A percentile compares a stretch with the other conserved stretches of the same genome.
phyloP scores from a whole-genome alignment of 2,113 vertebrate genomes.

The Pluvialis apricaria region DNA sequence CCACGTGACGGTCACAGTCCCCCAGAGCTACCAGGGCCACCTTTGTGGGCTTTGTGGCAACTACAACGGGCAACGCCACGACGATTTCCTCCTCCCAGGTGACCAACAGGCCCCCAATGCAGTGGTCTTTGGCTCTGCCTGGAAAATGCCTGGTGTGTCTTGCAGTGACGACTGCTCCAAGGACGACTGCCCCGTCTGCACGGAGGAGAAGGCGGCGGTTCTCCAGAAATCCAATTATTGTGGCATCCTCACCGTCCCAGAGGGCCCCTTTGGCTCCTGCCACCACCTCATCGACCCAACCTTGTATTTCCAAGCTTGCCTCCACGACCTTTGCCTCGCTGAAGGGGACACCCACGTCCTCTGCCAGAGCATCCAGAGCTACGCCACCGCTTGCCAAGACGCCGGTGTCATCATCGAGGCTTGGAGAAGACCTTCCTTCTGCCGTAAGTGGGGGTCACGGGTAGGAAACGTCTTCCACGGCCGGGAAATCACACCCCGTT shows the following conservation, averaged over 20 bases:
- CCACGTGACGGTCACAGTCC: conserved; percentile 29
- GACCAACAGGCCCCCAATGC: not conserved
- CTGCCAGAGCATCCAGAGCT: conserved; percentile 79
- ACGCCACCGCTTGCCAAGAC: conserved; percentile 74
- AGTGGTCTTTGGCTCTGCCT: conserved; percentile 35
- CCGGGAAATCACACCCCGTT: accelerated
- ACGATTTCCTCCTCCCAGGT: conserved; percentile 55
- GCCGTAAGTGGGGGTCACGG: conserved; percentile 60
- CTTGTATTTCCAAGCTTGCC: conserved; percentile 43
- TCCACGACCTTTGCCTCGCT: conserved; percentile 41
- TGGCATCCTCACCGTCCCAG: conserved; percentile 14
- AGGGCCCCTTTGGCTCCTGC: conserved; percentile 65
- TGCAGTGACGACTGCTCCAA: not conserved
- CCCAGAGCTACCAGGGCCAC: conserved; percentile 42
- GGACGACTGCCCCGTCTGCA: not conserved
- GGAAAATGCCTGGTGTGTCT: not conserved
- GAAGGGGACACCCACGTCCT: conserved; percentile 35
- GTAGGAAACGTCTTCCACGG: accelerated
- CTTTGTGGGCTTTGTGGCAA: conserved; percentile 75
- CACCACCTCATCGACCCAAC: conserved; percentile 4
- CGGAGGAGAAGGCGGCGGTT: conserved; percentile 36
- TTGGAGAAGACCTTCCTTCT: conserved; percentile 81
- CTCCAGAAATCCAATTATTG: conserved; percentile 63
- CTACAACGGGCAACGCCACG: conserved; percentile 19
- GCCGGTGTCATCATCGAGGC: conserved; percentile 46